Evolutionary conservation across 2,888 invertebrate species (phyloP).

Genomic region (Allolobophora icterica): DNA sequence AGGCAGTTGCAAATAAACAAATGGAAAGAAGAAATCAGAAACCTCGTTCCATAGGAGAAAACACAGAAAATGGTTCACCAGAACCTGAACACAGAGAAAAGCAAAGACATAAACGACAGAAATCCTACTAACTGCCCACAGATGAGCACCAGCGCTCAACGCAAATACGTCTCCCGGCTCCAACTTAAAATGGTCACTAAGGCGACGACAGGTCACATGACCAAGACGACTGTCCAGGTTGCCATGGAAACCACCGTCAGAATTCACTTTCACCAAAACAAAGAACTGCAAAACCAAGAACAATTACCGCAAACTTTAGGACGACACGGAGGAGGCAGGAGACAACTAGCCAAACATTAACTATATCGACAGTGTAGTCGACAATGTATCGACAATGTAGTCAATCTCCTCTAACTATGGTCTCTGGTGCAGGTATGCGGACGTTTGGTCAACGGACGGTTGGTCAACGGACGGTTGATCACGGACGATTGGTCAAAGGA

Average conservation of each 20-base stretch:
- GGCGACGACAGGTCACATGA: slow-evolving; percentile 4
- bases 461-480: too few species aligned
- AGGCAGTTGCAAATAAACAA: too few species aligned
- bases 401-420: too few species aligned
- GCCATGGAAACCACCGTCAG: slow-evolving; percentile 42
- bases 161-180: slow-evolving; percentile 60
- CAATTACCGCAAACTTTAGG: background rate
- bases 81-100: background rate
- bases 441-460: too few species aligned
- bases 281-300: slow-evolving; percentile 35
- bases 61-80: too few species aligned
- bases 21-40: too few species aligned
- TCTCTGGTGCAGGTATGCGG: background rate
- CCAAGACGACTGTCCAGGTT: slow-evolving; percentile 41
- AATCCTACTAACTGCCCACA: slow-evolving; percentile 31
- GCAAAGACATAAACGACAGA: background rate
- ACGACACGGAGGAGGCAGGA: too few species aligned
- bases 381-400: too few species aligned
- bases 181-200: slow-evolving; percentile 46
- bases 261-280: slow-evolving; percentile 40
- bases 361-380: too few species aligned
- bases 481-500: too few species aligned
- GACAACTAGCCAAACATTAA: background rate
- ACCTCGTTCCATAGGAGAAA: too few species aligned
- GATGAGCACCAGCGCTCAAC: slow-evolving; percentile 55